Percentiles rank a stretch among this genome's conserved stretches.
These are phyloP conservation scores for Drosophila putrida DNA, from an alignment of 2,888 invertebrate species.

Conservation along the genomic window DNA sequence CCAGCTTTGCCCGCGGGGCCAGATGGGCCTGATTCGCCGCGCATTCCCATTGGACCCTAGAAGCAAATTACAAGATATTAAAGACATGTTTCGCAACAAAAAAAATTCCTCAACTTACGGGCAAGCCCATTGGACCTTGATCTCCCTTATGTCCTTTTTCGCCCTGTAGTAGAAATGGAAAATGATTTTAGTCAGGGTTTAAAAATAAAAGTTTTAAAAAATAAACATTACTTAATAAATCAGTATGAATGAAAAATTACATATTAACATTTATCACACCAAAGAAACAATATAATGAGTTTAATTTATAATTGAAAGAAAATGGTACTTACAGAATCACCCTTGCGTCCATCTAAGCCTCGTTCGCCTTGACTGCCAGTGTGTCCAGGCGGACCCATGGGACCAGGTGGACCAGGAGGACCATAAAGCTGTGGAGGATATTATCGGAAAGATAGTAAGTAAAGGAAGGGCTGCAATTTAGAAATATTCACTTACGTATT, in stretches of 20 bases:
- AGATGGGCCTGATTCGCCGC: slow-evolving; percentile 84
- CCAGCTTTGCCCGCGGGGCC: slow-evolving; percentile 86
- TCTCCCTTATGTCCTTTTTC: slow-evolving; percentile 85
- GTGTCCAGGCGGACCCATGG: slow-evolving; percentile 91
- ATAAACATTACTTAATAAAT: too few species aligned
- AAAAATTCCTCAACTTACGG: slow-evolving; percentile 89
- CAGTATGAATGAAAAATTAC: not conserved
- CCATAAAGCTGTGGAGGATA: slow-evolving; percentile 86
- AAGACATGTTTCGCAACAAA: not conserved
- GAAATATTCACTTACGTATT: slow-evolving; percentile 83
- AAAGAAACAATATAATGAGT: too few species aligned
- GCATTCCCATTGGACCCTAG: slow-evolving; percentile 85
- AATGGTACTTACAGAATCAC: slow-evolving; percentile 89
- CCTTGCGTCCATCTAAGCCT: slow-evolving; percentile 92
- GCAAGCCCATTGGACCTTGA: slow-evolving; percentile 96
- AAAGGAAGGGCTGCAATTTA: not conserved
- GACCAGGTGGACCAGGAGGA: slow-evolving; percentile 87
- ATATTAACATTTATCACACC: not conserved
- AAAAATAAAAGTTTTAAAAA: too few species aligned
- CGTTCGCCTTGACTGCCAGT: slow-evolving; percentile 86
- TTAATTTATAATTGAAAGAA: rapidly evolving
- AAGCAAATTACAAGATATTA: slow-evolving; percentile 9
- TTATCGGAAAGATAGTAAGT: not conserved
- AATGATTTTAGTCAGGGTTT: too few species aligned
- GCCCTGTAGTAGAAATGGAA: slow-evolving; percentile 67